phyloP scores from a whole-genome alignment of 1,140 invertebrate genomes.

The Hetaerina americana region DNA sequence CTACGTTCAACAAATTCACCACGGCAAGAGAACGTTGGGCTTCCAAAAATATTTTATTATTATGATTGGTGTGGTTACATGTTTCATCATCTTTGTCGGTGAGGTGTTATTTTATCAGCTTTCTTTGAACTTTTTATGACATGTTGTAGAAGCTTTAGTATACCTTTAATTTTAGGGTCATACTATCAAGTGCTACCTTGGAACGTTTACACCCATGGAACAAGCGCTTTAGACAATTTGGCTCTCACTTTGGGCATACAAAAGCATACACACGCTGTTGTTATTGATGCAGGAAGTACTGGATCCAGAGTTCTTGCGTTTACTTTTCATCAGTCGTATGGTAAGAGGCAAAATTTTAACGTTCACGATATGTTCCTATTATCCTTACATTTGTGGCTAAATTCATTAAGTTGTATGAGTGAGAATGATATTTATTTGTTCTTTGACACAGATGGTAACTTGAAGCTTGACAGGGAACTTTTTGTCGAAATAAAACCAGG shows the following conservation, averaged over 20 bases:
- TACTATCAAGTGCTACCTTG: conserved; percentile 1
- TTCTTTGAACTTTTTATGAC: not conserved
- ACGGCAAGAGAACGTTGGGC: not conserved
- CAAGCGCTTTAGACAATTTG: conserved; percentile 37
- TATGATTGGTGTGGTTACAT: not conserved
- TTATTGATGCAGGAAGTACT: conserved; percentile 93
- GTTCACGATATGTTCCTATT: too few species aligned
- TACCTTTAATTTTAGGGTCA: not conserved
- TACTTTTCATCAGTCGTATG: conserved; percentile 62
- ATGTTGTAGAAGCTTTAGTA: not conserved
- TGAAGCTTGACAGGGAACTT: conserved; percentile 64
- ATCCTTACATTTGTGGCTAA: not conserved
- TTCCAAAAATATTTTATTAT: not conserved
- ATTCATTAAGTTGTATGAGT: not conserved
- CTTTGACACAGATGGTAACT: conserved; percentile 37
- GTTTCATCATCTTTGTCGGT: not conserved
- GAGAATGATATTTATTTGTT: not conserved
- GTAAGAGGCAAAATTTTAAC: conserved; percentile 30
- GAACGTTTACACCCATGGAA: conserved; percentile 6
- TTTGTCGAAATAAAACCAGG: conserved; percentile 79
- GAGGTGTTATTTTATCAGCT: not conserved
- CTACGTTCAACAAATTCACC: not conserved
- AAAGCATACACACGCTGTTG: conserved; percentile 71
- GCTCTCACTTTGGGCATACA: conserved; percentile 52
- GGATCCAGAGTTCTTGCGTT: conserved; percentile 85